A percentile compares a stretch with the other conserved stretches of the same genome.
Conservation (phyloP, 1,140 invertebrate genomes). For the Argopecten irradians region DNA sequence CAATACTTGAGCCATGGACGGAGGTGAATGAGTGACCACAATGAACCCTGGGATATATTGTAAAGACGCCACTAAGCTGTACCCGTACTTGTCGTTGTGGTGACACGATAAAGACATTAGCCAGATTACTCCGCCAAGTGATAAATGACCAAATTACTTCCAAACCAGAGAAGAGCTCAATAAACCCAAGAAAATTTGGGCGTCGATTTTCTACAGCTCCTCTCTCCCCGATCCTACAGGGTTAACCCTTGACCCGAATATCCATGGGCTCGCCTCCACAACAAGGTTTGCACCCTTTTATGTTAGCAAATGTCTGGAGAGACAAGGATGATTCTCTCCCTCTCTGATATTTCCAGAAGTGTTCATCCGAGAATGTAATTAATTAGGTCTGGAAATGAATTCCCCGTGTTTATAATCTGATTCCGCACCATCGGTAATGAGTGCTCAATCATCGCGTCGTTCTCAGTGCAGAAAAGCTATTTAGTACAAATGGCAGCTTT, state of each 20-base stretch:
- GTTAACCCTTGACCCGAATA: background rate
- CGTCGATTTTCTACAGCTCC: background rate
- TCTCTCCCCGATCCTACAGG: background rate
- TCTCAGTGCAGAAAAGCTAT: background rate
- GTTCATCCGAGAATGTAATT: conserved; percentile 10
- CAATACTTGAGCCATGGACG: too few species aligned
- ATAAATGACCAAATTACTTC: conserved; percentile 18
- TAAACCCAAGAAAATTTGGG: background rate
- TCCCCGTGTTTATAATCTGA: background rate
- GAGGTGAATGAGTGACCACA: too few species aligned
- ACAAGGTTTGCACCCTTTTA: background rate
- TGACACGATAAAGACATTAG: background rate
- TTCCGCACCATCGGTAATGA: background rate
- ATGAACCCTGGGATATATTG: too few species aligned
- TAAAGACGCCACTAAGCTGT: too few species aligned
- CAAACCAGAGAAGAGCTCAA: background rate
- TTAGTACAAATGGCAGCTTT: background rate
- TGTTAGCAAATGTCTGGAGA: background rate
- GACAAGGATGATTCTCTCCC: background rate
- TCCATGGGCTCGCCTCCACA: background rate
- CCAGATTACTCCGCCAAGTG: background rate
- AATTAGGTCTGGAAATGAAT: background rate
- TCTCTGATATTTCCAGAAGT: background rate
- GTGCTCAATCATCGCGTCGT: background rate
- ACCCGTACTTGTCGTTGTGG: background rate